A percentile compares a stretch with the other conserved stretches of the same genome.
These are phyloP conservation scores for Glossophaga mutica DNA, from an alignment of 2,797 vertebrate genomes.

Conservation along the genomic window DNA sequence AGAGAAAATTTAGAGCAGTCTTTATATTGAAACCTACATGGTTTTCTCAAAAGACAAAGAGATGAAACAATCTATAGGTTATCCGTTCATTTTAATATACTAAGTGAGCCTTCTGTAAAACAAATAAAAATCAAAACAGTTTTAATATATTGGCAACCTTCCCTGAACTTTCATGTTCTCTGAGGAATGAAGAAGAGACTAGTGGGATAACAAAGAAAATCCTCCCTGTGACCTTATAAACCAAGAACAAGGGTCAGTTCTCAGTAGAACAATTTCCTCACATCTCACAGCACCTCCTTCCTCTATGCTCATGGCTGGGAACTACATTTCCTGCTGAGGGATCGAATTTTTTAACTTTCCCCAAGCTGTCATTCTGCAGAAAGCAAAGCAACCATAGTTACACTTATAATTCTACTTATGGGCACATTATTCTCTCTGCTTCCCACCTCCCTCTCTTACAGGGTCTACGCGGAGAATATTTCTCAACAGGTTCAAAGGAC, in stretches of 20 bases:
- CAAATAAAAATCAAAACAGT: neutral
- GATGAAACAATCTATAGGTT: neutral
- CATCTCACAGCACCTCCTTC: neutral
- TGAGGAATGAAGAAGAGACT: constrained; percentile 18
- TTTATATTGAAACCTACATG: neutral
- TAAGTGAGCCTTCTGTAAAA: neutral
- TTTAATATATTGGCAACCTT: neutral
- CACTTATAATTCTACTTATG: neutral
- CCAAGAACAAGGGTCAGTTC: neutral
- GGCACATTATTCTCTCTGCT: neutral
- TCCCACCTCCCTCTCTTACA: neutral
- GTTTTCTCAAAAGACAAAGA: neutral
- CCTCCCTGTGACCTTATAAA: neutral
- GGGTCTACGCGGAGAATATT: neutral
- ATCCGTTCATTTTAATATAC: neutral
- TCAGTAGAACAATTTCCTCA: neutral
- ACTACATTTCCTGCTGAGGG: neutral
- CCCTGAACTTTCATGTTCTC: neutral
- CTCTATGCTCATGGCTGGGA: neutral
- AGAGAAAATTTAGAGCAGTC: neutral
- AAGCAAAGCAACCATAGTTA: neutral
- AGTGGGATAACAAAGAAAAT: neutral
- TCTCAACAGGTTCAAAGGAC: neutral
- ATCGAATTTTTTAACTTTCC: neutral
- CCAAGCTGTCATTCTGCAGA: neutral